These are phyloP conservation scores for Parasteatoda lunata DNA, from an alignment of 2,888 invertebrate genomes.

Conservation along the genomic window DNA sequence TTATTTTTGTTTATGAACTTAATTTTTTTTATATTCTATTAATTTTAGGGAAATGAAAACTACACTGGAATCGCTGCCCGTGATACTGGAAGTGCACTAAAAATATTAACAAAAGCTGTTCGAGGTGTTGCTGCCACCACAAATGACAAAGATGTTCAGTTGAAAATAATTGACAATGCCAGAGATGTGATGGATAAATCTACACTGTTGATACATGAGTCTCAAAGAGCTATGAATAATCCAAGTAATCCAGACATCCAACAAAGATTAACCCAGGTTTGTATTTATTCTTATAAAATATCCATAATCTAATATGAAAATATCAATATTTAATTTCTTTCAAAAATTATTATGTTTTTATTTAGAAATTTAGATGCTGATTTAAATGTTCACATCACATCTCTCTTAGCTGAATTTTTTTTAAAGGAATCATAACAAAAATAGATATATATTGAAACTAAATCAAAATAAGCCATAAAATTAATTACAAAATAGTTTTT, in stretches of 20 bases:
- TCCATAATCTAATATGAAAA: background rate
- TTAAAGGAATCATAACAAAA: background rate
- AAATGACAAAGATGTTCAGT: slow-evolving; percentile 78
- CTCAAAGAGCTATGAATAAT: slow-evolving; percentile 83
- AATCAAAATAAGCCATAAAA: too few species aligned
- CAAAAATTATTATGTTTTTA: background rate
- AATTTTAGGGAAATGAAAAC: slow-evolving; percentile 80
- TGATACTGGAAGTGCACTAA: slow-evolving; percentile 85
- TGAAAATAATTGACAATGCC: slow-evolving; percentile 78
- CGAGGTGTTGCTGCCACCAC: slow-evolving; percentile 86
- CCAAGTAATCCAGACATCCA: slow-evolving; percentile 80
- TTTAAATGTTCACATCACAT: background rate
- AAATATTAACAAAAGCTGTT: slow-evolving; percentile 83
- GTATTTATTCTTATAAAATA: too few species aligned
- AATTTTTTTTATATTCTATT: background rate
- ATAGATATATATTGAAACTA: too few species aligned
- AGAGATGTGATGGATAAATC: slow-evolving; percentile 88
- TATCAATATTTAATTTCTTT: background rate
- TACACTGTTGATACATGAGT: slow-evolving; percentile 85
- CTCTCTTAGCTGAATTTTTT: background rate
- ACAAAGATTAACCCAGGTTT: slow-evolving; percentile 81
- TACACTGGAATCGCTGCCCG: slow-evolving; percentile 88
- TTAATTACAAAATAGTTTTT: too few species aligned
- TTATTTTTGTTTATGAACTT: background rate
- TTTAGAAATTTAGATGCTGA: background rate